Percentiles rank a stretch among this genome's conserved stretches.
phyloP scores from a whole-genome alignment of 2,797 vertebrate species.

The Sphenodon punctatus region DNA sequence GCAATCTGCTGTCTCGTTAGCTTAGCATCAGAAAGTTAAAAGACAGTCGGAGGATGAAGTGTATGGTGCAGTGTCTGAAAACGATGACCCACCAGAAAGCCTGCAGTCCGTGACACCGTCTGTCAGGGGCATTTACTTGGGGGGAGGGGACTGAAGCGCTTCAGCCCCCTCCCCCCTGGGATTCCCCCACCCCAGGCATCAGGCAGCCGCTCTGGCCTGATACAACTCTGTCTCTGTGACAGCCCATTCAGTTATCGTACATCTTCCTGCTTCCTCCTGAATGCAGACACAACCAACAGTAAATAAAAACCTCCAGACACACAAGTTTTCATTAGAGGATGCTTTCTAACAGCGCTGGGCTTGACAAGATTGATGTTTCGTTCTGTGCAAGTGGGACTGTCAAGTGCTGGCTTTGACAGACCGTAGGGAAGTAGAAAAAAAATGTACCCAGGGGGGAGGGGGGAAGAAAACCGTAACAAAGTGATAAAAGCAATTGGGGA shows the following conservation, averaged over 20 bases:
- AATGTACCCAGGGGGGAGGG: neutral
- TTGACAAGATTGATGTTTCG: neutral
- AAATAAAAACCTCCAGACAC: constrained; percentile 1
- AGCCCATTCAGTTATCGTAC: neutral
- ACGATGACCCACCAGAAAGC: neutral
- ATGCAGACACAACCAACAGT: neutral
- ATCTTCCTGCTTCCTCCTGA: neutral
- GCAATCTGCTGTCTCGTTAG: constrained; percentile 43
- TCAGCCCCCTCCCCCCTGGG: too few species aligned
- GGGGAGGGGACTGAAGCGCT: too few species aligned
- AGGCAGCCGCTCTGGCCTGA: too few species aligned
- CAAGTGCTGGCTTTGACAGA: constrained; percentile 8
- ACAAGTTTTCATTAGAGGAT: neutral
- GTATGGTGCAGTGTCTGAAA: neutral
- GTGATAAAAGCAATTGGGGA: neutral
- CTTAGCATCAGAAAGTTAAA: constrained; percentile 16
- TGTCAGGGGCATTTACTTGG: too few species aligned
- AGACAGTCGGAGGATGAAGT: neutral
- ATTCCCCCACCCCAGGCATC: too few species aligned
- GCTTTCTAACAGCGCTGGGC: neutral
- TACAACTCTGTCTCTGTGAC: too few species aligned
- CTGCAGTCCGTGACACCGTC: neutral
- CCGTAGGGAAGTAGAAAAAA: neutral
- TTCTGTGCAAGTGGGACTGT: neutral
- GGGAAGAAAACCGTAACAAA: neutral